phyloP scores from a whole-genome alignment of 2,888 invertebrate species.

The Schizotus pectinicornis region DNA sequence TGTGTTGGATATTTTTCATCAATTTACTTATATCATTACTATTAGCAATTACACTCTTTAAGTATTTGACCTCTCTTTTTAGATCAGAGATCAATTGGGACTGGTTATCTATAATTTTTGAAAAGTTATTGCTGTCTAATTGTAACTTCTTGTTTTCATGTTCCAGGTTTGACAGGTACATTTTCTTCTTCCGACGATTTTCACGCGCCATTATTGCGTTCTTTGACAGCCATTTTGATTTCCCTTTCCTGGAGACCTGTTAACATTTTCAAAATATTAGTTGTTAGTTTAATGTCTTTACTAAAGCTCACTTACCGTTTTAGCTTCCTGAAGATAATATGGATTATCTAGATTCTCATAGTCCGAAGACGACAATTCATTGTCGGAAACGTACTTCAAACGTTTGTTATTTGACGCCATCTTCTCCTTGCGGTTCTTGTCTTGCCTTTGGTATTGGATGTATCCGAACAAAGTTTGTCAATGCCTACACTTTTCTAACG shows the following conservation, averaged over 20 bases:
- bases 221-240: conserved; percentile 59
- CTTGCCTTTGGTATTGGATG: too few relatives aligned
- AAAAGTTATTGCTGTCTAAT: conserved; percentile 59
- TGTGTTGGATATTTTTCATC: conserved; percentile 58
- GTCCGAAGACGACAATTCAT: conserved; percentile 26
- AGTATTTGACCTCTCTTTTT: conserved; percentile 62
- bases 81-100: conserved; percentile 59
- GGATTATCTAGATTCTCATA: conserved; percentile 23
- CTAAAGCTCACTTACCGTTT: conserved; percentile 23
- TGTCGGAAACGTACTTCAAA: conserved; percentile 33
- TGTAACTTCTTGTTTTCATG: conserved; percentile 58
- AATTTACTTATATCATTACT: conserved; percentile 61
- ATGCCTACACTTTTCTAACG: too few relatives aligned
- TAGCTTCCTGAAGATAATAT: conserved; percentile 22
- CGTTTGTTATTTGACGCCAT: conserved; percentile 37
- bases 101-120: conserved; percentile 60
- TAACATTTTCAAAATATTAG: conserved; percentile 23
- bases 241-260: conserved; percentile 29
- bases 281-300: neutral
- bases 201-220: conserved; percentile 69
- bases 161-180: conserved; percentile 65
- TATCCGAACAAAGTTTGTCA: too few relatives aligned
- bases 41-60: conserved; percentile 63
- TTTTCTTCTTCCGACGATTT: conserved; percentile 68
- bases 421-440: neutral